Evolutionary conservation across 2,797 vertebrate species (phyloP).

Genomic region (Chaetophractus vellerosus): DNA sequence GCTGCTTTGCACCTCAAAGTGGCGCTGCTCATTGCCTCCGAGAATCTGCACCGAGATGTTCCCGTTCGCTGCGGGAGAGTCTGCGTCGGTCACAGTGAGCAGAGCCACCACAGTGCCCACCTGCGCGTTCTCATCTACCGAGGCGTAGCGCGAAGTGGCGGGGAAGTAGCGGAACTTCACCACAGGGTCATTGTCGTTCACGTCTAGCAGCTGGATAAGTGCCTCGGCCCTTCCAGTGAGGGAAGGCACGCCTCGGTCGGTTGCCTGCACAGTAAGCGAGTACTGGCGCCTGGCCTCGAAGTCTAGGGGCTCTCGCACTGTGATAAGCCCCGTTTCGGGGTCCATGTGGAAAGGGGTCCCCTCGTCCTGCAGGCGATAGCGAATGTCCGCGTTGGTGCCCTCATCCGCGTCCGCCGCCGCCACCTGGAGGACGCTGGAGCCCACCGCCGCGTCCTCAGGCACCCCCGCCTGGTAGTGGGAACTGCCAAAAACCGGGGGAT

Average conservation of each 20-base stretch:
- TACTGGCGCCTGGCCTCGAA: conserved; percentile 96
- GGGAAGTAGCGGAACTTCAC: conserved; percentile 99
- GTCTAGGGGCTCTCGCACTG: conserved; percentile 95
- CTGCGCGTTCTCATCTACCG: conserved; percentile 97
- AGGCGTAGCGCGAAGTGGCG: conserved; percentile 97
- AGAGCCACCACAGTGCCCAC: conserved; percentile 97
- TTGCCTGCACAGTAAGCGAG: conserved; percentile 95
- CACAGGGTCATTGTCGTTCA: conserved; percentile 98
- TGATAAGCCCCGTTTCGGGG: conserved; percentile 95
- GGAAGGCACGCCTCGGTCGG: conserved; percentile 94
- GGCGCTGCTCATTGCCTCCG: conserved; percentile 97
- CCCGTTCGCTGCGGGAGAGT: conserved; percentile 96
- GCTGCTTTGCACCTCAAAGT: conserved; percentile 98
- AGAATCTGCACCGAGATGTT: conserved; percentile 98
- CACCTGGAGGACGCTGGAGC: conserved; percentile 95
- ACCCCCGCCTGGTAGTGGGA: conserved; percentile 95
- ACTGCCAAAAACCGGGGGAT: conserved; percentile 95
- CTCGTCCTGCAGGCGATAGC: conserved; percentile 95
- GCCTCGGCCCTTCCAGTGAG: conserved; percentile 96
- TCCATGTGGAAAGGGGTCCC: conserved; percentile 96
- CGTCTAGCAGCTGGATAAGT: conserved; percentile 95
- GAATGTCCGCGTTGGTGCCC: conserved; percentile 96
- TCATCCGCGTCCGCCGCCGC: conserved; percentile 96
- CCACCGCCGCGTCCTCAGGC: conserved; percentile 95
- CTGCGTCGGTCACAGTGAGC: conserved; percentile 97